Percentiles rank a stretch among this genome's conserved stretches.
These are phyloP conservation scores for Copidosoma aretas DNA, from an alignment of 2,888 invertebrate genomes.

Conservation along the genomic window DNA sequence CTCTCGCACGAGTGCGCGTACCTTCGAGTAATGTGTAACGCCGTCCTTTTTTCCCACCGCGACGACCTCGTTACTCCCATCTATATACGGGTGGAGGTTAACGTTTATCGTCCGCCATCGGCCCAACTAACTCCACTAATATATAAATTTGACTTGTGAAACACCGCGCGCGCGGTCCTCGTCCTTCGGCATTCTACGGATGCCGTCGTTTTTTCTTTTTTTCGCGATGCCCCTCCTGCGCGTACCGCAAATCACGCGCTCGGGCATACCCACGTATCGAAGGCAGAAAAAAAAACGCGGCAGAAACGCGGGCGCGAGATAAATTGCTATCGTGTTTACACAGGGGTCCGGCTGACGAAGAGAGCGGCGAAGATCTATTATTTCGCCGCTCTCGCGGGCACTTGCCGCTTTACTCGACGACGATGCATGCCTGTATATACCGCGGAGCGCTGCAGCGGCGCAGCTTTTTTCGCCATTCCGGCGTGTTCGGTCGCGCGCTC, in stretches of 20 bases:
- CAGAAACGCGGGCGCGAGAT: slow-evolving; percentile 28
- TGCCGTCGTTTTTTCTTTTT: slow-evolving; percentile 16
- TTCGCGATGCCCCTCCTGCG: background rate
- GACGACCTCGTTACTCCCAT: slow-evolving; percentile 1
- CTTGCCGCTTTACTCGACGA: background rate
- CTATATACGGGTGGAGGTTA: background rate
- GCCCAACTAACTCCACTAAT: background rate
- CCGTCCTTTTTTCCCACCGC: slow-evolving; percentile 1
- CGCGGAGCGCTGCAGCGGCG: background rate
- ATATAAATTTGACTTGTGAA: slow-evolving; percentile 39
- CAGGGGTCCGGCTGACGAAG: slow-evolving; percentile 18
- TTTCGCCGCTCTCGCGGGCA: background rate
- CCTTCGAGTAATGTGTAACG: no score
- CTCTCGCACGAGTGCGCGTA: no score
- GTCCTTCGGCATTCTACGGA: background rate
- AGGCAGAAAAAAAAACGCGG: background rate
- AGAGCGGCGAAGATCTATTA: slow-evolving; percentile 34
- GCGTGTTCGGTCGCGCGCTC: no score
- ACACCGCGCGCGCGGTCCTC: background rate
- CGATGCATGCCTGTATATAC: no score
- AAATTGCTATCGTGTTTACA: slow-evolving; percentile 45
- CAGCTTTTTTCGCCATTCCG: background rate
- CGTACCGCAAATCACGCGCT: background rate
- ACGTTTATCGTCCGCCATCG: slow-evolving; percentile 27
- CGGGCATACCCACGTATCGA: background rate